A percentile compares a stretch with the other conserved stretches of the same genome.
These are phyloP conservation scores for Heptranchias perlo DNA, from an alignment of 2,113 vertebrate species.

Conservation along the genomic window DNA sequence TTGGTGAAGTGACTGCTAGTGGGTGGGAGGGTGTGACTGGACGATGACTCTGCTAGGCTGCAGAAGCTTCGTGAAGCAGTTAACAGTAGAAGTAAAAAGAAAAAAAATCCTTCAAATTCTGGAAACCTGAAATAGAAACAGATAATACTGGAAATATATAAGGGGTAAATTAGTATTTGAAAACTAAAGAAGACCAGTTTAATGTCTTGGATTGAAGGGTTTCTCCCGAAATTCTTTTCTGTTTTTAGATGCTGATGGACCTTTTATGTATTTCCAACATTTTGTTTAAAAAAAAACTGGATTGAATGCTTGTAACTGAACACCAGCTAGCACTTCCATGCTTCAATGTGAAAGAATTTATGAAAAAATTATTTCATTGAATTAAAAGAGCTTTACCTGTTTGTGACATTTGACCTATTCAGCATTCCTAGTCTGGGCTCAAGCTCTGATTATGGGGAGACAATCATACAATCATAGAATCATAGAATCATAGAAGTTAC, in stretches of 20 bases:
- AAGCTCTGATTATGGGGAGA: background rate
- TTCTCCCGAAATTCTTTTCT: background rate
- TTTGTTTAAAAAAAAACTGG: background rate
- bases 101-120: background rate
- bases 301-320: no score
- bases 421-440: background rate
- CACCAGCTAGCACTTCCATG: background rate
- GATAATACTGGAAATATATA: background rate
- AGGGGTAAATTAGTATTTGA: background rate
- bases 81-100: background rate
- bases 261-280: background rate
- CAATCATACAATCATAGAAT: background rate
- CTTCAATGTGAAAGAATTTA: background rate
- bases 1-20: background rate
- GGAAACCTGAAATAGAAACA: background rate
- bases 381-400: background rate
- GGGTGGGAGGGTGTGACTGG: background rate
- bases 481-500: no score
- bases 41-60: background rate
- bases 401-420: background rate
- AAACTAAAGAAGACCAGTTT: background rate
- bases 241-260: background rate
- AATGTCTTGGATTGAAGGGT: background rate
- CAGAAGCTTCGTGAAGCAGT: background rate
- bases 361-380: background rate